A percentile compares a stretch with the other conserved stretches of the same genome.
Conservation (phyloP, 2,113 vertebrate species). For the zebrafish (Danio rerio) region DNA sequence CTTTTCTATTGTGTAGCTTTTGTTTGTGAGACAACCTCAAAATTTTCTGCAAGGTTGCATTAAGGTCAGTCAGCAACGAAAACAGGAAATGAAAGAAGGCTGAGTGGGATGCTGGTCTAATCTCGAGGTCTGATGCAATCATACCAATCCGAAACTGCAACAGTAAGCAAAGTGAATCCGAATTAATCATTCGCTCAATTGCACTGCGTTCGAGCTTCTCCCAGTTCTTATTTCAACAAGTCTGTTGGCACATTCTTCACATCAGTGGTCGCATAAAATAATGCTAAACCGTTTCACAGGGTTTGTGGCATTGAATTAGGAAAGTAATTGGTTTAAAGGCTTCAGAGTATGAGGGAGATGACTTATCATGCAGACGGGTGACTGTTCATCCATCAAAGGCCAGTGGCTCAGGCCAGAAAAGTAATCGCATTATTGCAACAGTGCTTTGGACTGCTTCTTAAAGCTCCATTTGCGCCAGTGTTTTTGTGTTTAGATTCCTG, state of each 20-base stretch:
- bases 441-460: not conserved
- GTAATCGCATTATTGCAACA: slow-evolving; percentile 36
- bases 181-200: not conserved
- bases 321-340: slow-evolving; percentile 42
- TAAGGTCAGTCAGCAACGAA: slow-evolving; percentile 5
- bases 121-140: slow-evolving; percentile 5
- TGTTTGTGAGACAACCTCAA: slow-evolving; percentile 2
- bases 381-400: slow-evolving; percentile 40
- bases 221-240: slow-evolving; percentile 14
- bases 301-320: slow-evolving; percentile 29
- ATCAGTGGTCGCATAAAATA: slow-evolving; percentile 25
- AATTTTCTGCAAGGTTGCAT: slow-evolving; percentile 8
- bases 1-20: not conserved
- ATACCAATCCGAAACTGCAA: slow-evolving; percentile 10
- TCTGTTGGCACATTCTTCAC: not conserved
- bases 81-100: slow-evolving; percentile 13
- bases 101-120: not conserved
- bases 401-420: slow-evolving; percentile 24
- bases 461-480: slow-evolving; percentile 24
- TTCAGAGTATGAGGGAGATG: slow-evolving; percentile 19
- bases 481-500: slow-evolving; percentile 27
- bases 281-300: not conserved
- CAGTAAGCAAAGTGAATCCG: not conserved
- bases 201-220: not conserved
- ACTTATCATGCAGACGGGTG: slow-evolving; percentile 40